phyloP scores from a whole-genome alignment of 1,140 invertebrate species.

The Polypedilum vanderplanki region DNA sequence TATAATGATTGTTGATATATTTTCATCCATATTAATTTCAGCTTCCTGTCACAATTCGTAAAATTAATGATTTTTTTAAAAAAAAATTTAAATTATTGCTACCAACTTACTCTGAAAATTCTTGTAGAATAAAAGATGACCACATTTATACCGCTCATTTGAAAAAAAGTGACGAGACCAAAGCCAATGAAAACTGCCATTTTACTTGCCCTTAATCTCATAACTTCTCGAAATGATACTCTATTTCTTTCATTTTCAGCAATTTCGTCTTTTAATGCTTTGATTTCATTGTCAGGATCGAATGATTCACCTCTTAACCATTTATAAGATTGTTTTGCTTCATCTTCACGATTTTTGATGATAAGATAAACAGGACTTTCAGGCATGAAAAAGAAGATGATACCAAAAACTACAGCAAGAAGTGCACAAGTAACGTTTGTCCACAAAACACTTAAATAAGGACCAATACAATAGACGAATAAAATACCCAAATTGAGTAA shows the following conservation, averaged over 20 bases:
- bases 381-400: slow-evolving; percentile 67
- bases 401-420: slow-evolving; percentile 59
- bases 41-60: too few species aligned
- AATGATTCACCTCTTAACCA: slow-evolving; percentile 62
- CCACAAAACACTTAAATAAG: slow-evolving; percentile 49
- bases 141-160: slow-evolving; percentile 77
- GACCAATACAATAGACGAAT: slow-evolving; percentile 58
- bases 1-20: too few species aligned
- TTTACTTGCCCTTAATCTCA: slow-evolving; percentile 52
- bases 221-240: slow-evolving; percentile 49
- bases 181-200: slow-evolving; percentile 67
- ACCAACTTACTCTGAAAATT: slow-evolving; percentile 62
- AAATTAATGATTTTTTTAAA: too few species aligned
- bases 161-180: slow-evolving; percentile 77
- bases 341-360: slow-evolving; percentile 36
- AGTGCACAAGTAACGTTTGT: slow-evolving; percentile 60
- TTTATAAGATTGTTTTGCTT: slow-evolving; percentile 56
- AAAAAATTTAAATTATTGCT: too few species aligned
- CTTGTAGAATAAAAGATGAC: slow-evolving; percentile 71
- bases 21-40: too few species aligned
- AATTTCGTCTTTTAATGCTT: slow-evolving; percentile 53
- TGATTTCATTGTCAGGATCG: slow-evolving; percentile 52
- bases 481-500: slow-evolving; percentile 63
- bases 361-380: slow-evolving; percentile 60
- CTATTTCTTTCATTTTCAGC: slow-evolving; percentile 46